Percentiles rank a stretch among this genome's conserved stretches.
phyloP scores from a whole-genome alignment of 2,113 vertebrate genomes.

The Nothobranchius kuhntae region DNA sequence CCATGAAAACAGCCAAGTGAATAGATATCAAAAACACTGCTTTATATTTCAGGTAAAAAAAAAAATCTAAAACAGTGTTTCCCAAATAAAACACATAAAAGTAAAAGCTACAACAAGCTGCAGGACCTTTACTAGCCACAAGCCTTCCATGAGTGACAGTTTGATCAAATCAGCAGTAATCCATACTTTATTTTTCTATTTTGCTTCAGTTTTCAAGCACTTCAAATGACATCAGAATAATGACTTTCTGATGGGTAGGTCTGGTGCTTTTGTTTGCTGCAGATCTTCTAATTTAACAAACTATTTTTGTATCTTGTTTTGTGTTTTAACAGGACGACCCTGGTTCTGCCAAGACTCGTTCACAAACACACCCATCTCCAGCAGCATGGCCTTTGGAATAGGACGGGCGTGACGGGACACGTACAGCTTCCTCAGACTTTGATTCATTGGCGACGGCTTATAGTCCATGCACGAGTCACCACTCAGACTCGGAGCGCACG shows the following conservation, averaged over 20 bases:
- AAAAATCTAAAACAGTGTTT: not conserved
- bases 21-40: not conserved
- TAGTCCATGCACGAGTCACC: conserved; percentile 78
- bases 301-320: not conserved
- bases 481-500: conserved; percentile 75
- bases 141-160: too few species aligned
- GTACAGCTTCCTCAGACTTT: conserved; percentile 55
- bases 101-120: not conserved
- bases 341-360: conserved; percentile 19
- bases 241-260: too few species aligned
- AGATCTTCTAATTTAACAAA: not conserved
- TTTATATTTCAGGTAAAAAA: not conserved
- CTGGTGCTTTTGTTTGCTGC: too few species aligned
- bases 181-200: too few species aligned
- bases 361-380: conserved; percentile 72
- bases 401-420: conserved; percentile 73
- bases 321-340: not conserved
- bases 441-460: conserved; percentile 69
- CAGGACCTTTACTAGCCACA: too few species aligned
- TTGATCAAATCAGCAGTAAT: too few species aligned
- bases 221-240: too few species aligned
- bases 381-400: conserved; percentile 64
- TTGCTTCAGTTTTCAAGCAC: too few species aligned
- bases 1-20: too few species aligned
- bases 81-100: not conserved